Percentiles rank a stretch among this genome's conserved stretches.
Evolutionary conservation across 2,113 vertebrate genomes (phyloP).

Genomic region (Amblyopsis rosae): DNA sequence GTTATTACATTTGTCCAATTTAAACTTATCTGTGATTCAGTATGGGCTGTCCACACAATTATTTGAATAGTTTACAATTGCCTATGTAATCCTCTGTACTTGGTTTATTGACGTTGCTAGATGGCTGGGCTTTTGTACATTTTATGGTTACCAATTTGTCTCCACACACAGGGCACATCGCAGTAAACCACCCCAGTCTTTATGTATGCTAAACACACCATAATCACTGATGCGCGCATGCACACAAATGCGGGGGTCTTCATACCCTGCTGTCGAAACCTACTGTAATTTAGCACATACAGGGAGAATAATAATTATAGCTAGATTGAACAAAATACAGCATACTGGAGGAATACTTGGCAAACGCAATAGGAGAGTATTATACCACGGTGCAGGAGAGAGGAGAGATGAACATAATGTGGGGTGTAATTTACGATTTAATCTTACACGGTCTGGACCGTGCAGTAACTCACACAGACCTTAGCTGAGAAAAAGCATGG

Average conservation of each 20-base stretch:
- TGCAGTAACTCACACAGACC: slow-evolving; percentile 97
- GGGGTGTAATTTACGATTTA: slow-evolving; percentile 98
- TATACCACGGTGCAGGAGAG: slow-evolving; percentile 60
- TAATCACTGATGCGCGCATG: slow-evolving; percentile 18
- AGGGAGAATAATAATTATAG: slow-evolving; percentile 66
- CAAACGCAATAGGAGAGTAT: slow-evolving; percentile 70
- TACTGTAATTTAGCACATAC: slow-evolving; percentile 26
- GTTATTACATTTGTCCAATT: too few species aligned
- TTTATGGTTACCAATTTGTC: too few species aligned
- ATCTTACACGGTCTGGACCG: slow-evolving; percentile 97
- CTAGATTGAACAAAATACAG: slow-evolving; percentile 64
- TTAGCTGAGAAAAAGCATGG: slow-evolving; percentile 58
- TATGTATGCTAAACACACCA: slow-evolving; percentile 3
- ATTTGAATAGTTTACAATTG: too few species aligned
- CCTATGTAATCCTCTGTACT: too few species aligned
- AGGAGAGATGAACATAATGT: slow-evolving; percentile 90
- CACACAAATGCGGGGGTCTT: neutral
- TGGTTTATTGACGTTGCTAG: too few species aligned
- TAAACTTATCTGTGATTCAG: too few species aligned
- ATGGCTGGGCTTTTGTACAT: too few species aligned
- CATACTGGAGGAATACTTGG: slow-evolving; percentile 58
- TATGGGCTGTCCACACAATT: too few species aligned
- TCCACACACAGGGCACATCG: too few species aligned
- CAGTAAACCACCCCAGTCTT: too few species aligned
- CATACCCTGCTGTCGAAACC: slow-evolving; percentile 43